Percentiles rank a stretch among this genome's conserved stretches.
Conservation (phyloP, 2,797 vertebrate genomes). For the Taenioides sp. region DNA sequence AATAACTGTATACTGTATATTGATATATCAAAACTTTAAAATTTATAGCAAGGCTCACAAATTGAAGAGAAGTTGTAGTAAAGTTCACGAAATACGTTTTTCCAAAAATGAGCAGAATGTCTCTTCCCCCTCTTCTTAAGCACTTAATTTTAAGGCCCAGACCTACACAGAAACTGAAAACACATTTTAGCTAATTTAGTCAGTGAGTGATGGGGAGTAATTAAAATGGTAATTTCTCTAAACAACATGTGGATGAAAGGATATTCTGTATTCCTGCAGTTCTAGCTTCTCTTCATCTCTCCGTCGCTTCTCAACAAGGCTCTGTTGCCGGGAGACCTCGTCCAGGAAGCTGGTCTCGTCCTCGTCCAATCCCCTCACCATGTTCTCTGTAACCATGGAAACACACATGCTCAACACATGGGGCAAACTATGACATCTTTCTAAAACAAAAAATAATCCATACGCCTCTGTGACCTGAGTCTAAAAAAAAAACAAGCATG, state of each 20-base stretch:
- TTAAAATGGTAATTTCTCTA: constrained; percentile 3
- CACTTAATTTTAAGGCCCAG: not conserved
- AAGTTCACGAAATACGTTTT: not conserved
- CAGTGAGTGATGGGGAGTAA: constrained; percentile 1
- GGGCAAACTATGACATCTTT: constrained; percentile 40
- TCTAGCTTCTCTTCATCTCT: constrained; percentile 93
- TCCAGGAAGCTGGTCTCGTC: constrained; percentile 95
- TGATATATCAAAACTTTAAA: not conserved
- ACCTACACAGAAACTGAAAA: not conserved
- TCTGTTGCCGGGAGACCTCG: constrained; percentile 95
- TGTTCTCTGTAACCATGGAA: constrained; percentile 88
- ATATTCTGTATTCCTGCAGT: constrained; percentile 96
- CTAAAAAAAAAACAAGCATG: not conserved
- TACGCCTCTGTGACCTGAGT: constrained; percentile 4
- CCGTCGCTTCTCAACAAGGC: constrained; percentile 91
- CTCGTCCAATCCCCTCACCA: constrained; percentile 97
- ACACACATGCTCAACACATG: constrained; percentile 60
- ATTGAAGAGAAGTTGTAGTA: not conserved
- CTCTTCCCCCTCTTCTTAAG: not conserved
- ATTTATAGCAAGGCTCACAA: not conserved
- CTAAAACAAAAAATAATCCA: constrained; percentile 24
- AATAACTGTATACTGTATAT: not conserved
- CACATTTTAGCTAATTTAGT: not conserved
- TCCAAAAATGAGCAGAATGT: not conserved
- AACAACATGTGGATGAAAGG: constrained; percentile 73